Conservation (phyloP, 1,140 invertebrate species). For the Brachionus rotundiformis region DNA sequence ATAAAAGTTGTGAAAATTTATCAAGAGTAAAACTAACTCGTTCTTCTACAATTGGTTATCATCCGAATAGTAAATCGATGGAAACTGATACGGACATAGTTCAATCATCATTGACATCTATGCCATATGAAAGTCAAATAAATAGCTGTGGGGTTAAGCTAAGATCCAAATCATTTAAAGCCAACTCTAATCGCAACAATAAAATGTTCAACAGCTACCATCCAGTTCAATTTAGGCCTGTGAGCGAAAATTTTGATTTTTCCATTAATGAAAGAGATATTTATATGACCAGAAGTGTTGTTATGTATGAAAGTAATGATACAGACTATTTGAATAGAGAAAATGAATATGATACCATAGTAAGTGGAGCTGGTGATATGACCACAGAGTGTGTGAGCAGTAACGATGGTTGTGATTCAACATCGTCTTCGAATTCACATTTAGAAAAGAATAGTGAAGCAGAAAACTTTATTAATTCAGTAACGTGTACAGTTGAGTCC, state of each 20-base stretch:
- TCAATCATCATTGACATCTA: constrained; percentile 13
- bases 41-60: not conserved
- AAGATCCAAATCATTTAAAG: constrained; percentile 32
- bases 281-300: constrained; percentile 35
- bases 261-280: constrained; percentile 18
- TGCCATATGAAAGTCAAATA: not conserved
- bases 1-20: not conserved
- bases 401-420: constrained; percentile 34
- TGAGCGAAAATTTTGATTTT: constrained; percentile 45
- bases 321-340: not conserved
- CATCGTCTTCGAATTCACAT: constrained; percentile 37
- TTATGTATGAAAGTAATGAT: constrained; percentile 26
- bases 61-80: not conserved
- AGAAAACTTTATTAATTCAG: not conserved
- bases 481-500: not conserved
- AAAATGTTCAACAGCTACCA: constrained; percentile 41
- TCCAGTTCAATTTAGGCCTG: constrained; percentile 30
- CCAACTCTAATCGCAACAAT: not conserved
- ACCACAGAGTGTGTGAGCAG: constrained; percentile 9
- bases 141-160: not conserved
- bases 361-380: not conserved
- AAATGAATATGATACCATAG: not conserved
- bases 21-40: not conserved
- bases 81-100: not conserved
- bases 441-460: constrained; percentile 22